Base-by-base conservation (phyloP, 2,797 vertebrate genomes). In the Tachyglossus aculeatus region DNA sequence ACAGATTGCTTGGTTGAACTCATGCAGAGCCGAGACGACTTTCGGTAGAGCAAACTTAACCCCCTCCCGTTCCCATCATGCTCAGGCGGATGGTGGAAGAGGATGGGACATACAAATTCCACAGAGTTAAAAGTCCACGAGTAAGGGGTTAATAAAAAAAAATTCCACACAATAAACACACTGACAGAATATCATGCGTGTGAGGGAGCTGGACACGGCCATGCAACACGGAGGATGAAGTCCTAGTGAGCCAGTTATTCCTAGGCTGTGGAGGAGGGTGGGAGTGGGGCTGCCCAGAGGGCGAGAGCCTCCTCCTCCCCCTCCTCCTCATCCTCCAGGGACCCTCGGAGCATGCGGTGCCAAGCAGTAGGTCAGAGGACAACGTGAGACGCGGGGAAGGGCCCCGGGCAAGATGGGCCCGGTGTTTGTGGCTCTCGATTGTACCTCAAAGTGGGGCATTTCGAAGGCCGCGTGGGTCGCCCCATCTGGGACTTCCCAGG, bases 381-480 rank as follows among this genome's bases (percentile, higher is more conserved):
- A 66, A 0, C 1, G 38, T 64, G 54, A 59, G 18, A 27, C 0
- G 48, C 16, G 3, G 25, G 18, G 31, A 58, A 5, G 75, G 73
- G 57, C 74, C 38, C 1, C 16, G 55, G 1, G 57, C 72, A 52
- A 14, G 7, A 33, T 4, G 36, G 58, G 29, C 71, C 38, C 3
- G 2, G 44, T 69, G 62, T 68, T 15, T 27, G 55, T 0, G 60
- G 45, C 3, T 31, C 80, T 82, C 88, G 93, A 93, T 73, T 86
- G 73, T 93, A 93, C 92, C 89, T 97, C 96, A 71, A 91, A 86
- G 52, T 94, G 95, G 71, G 93, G 94, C 88, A 92, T 90, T 36
- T 91, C 92, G 33, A 87, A 73, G 64, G 84, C 82, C 45, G 85
- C 78, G 45, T 86, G 91, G 40, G 88, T 78, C 57, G 75, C 80